phyloP scores from a whole-genome alignment of 1,140 invertebrate species.

The Bombus confusus region DNA sequence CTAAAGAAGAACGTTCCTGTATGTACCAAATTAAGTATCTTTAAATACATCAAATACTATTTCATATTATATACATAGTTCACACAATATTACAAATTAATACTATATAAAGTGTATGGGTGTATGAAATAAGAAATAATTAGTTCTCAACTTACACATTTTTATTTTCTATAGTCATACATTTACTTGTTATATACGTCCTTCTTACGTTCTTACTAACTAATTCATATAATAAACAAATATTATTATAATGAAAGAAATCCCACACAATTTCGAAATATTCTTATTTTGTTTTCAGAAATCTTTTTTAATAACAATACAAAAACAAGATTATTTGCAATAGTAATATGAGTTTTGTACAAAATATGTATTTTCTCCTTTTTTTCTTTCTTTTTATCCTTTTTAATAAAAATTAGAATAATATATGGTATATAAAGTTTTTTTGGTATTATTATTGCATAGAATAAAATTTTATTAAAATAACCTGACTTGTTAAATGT shows the following conservation, averaged over 20 bases:
- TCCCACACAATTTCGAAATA: neutral
- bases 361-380: constrained; percentile 50
- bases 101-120: neutral
- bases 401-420: constrained; percentile 44
- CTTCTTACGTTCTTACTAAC: constrained; percentile 16
- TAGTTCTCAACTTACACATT: neutral
- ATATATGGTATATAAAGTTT: constrained; percentile 34
- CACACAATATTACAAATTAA: neutral
- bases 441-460: constrained; percentile 45
- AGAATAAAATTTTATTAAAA: constrained; percentile 26
- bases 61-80: neutral
- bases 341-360: constrained; percentile 54
- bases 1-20: neutral
- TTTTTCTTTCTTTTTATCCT: neutral
- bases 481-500: constrained; percentile 19
- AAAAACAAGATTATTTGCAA: constrained; percentile 49
- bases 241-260: constrained; percentile 20
- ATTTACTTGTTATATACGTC: constrained; percentile 28
- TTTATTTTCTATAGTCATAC: constrained; percentile 29
- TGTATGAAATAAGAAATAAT: neutral
- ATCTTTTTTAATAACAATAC: constrained; percentile 21
- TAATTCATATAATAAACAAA: constrained; percentile 14
- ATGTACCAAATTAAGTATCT: constrained; percentile 1
- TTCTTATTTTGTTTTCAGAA: constrained; percentile 26
- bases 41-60: neutral